Conservation (phyloP, 2,888 invertebrate species). For the Ornithoptera priamus region DNA sequence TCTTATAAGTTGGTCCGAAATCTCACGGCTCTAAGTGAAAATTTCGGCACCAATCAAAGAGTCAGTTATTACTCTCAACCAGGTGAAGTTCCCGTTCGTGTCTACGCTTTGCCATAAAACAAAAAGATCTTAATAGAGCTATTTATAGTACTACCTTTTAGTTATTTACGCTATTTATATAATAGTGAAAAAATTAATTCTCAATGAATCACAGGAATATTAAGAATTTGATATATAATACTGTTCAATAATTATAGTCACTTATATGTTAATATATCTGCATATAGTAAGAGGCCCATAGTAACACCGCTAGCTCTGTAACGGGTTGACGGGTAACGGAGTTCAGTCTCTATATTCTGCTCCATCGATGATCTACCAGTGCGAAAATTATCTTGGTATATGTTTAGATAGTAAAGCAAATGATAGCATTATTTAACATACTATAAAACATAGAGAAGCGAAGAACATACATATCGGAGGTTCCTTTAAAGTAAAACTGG, state of each 20-base stretch:
- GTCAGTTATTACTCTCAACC: no score
- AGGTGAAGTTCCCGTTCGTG: no score
- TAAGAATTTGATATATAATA: not conserved
- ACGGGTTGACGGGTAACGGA: constrained; percentile 19
- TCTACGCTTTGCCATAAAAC: no score
- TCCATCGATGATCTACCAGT: constrained; percentile 6
- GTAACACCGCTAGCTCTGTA: constrained; percentile 21
- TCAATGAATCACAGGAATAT: not conserved
- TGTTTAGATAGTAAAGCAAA: not conserved
- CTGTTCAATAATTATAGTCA: not conserved
- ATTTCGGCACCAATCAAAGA: not conserved
- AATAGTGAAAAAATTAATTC: not conserved
- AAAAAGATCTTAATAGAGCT: not conserved
- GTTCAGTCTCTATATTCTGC: constrained; percentile 1
- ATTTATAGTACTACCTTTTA: not conserved
- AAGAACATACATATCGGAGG: no score
- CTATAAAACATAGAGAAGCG: no score
- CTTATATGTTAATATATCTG: not conserved
- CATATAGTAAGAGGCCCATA: constrained; percentile 10
- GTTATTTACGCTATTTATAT: not conserved
- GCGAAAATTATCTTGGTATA: not conserved
- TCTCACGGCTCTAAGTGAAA: constrained; percentile 10
- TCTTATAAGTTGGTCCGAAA: constrained; percentile 1
- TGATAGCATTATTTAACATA: no score
- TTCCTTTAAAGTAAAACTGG: no score